These are phyloP conservation scores for Dromococcyx pavoninus DNA, from an alignment of 2,797 vertebrate species.

Conservation along the genomic window DNA sequence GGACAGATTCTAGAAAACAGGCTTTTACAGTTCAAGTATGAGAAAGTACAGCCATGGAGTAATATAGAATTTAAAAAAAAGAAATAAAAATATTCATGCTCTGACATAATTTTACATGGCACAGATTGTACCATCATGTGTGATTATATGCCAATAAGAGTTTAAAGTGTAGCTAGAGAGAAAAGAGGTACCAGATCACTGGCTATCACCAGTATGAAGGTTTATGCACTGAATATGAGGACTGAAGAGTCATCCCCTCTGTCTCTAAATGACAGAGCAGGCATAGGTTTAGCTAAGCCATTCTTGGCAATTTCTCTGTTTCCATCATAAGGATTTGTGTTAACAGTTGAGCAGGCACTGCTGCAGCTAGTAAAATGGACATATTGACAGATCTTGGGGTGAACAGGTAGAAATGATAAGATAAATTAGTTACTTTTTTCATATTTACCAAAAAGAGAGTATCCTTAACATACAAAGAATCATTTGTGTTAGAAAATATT, in stretches of 20 bases:
- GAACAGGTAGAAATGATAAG: not conserved
- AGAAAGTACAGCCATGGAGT: not conserved
- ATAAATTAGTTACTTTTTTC: not conserved
- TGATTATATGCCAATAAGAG: not conserved
- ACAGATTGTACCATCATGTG: not conserved
- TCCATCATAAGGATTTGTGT: not conserved
- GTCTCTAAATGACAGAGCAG: not conserved
- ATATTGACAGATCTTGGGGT: not conserved
- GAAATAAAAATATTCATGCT: not conserved
- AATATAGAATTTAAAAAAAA: not conserved
- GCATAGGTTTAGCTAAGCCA: not conserved
- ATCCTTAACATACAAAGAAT: not conserved
- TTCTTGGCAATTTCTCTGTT: not conserved
- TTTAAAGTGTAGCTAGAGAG: not conserved
- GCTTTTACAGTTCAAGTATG: not conserved
- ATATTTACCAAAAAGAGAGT: not conserved
- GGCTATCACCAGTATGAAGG: not conserved
- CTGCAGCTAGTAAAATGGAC: not conserved
- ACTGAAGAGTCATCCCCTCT: not conserved
- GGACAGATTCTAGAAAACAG: not conserved
- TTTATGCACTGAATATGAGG: not conserved
- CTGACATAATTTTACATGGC: not conserved
- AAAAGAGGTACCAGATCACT: not conserved
- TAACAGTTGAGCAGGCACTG: not conserved
- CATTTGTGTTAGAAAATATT: not conserved